phyloP scores from a whole-genome alignment of 2,113 vertebrate genomes.

The Lepus europaeus region DNA sequence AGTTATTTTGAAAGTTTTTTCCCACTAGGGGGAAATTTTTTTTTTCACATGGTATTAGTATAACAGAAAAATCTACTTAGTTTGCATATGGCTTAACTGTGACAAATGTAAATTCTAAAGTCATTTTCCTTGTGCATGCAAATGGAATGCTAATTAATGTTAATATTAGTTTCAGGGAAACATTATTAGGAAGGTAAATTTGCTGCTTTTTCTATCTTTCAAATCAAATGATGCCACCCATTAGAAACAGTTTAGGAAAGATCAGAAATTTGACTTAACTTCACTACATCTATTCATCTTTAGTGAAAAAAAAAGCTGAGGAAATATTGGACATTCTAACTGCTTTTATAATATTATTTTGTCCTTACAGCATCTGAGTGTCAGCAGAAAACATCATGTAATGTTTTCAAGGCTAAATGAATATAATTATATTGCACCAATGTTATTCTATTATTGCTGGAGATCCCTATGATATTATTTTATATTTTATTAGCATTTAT shows the following conservation, averaged over 20 bases:
- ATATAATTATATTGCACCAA: background rate
- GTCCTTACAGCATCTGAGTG: background rate
- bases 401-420: slow-evolving; percentile 57
- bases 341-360: slow-evolving; percentile 18
- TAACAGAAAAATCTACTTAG: slow-evolving; percentile 48
- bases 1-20: slow-evolving; percentile 25
- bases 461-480: background rate
- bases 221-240: slow-evolving; percentile 44
- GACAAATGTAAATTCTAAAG: slow-evolving; percentile 68
- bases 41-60: slow-evolving; percentile 48
- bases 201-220: slow-evolving; percentile 32
- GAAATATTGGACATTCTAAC: background rate
- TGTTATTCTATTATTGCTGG: slow-evolving; percentile 35
- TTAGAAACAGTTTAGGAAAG: slow-evolving; percentile 58
- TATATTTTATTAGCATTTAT: slow-evolving; percentile 52
- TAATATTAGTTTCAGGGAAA: slow-evolving; percentile 71
- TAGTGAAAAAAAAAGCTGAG: background rate
- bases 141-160: slow-evolving; percentile 72
- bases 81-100: slow-evolving; percentile 55
- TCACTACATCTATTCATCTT: background rate
- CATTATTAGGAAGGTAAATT: slow-evolving; percentile 71
- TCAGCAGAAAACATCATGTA: background rate
- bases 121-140: slow-evolving; percentile 46
- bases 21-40: background rate
- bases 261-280: slow-evolving; percentile 33